Evolutionary conservation across 2,888 invertebrate genomes (phyloP), one percentile per base, ranked within the genome.

Genomic region (Dicyrtoma fusca): DNA sequence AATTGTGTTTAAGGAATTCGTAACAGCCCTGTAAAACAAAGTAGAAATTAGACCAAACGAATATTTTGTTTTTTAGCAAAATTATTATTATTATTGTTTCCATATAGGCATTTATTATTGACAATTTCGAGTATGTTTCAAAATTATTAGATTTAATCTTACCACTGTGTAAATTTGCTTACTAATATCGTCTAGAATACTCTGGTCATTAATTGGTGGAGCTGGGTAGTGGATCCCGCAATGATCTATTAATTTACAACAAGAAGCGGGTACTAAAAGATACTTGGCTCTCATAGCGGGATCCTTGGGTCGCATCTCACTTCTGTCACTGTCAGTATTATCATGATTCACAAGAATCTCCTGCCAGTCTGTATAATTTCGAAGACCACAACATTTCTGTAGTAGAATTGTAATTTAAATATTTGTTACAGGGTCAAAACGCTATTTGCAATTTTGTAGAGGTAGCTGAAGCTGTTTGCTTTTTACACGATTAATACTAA

Each of bases 371-470:
- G 59, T 25, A 13, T 25, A 59, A 26, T 59, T 59, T 14, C 26
- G 59, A 59, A 59, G 21, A 1, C 59, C 59, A 26, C 59, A 59
- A 26, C 59, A 59, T 26, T 59, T 59, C 59, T 59, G 17, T 14
- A 34, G 8, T 34, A 26, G 1, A 17, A n/a, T 13, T 59, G 23
- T 11, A n/a, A 25, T 8, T 14, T 11, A 25, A 23, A n/a, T n/a
- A n/a, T n/a, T n/a, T n/a, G n/a, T 59, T 11, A 26, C 23, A 49
- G 13, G 49, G 11, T 17, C 4, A 23, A 25, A 59, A 59, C 13
- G 5, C 17, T 11, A 17, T 55, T 5, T 21, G 13, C 19, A 17
- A 55, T 21, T 17, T 6, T 13, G 19, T 4, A 59, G 21, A 25
- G 10, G 11, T 13, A 53, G 14, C 6, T n/a, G 25, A 26, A 59